phyloP scores from a whole-genome alignment of 2,888 invertebrate species.

The Polydrusus tereticollis region DNA sequence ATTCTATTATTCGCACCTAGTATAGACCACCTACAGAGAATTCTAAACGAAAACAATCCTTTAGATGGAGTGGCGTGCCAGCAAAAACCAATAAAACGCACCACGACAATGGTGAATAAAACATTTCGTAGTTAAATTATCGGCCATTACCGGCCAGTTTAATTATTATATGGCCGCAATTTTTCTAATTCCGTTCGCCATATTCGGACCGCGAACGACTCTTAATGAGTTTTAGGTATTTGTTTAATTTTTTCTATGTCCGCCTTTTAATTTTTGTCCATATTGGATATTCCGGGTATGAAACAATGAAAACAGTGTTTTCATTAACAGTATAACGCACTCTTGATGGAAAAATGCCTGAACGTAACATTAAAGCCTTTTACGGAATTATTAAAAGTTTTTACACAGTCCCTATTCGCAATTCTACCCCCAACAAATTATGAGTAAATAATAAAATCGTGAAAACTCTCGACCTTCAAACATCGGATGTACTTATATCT shows the following conservation, averaged over 20 bases:
- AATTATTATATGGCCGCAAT: constrained; percentile 23
- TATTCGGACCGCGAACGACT: constrained; percentile 1
- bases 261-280: constrained; percentile 3
- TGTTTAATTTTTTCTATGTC: constrained; percentile 14
- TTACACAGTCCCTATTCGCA: too few species aligned
- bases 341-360: too few species aligned
- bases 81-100: constrained; percentile 5
- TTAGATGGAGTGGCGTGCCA: constrained; percentile 16
- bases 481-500: too few species aligned
- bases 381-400: too few species aligned
- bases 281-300: too few species aligned
- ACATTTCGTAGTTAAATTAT: constrained; percentile 32
- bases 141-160: constrained; percentile 23
- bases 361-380: too few species aligned
- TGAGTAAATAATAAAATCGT: too few species aligned
- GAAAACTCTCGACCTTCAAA: too few species aligned
- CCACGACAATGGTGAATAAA: constrained; percentile 24
- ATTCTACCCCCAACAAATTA: too few species aligned
- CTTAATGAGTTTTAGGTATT: constrained; percentile 2
- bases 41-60: constrained; percentile 10
- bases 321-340: too few species aligned
- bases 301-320: too few species aligned
- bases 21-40: constrained; percentile 33
- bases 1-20: background rate
- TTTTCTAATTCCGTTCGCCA: constrained; percentile 15